A percentile compares a stretch with the other conserved stretches of the same genome.
phyloP scores from a whole-genome alignment of 2,113 vertebrate species.

The Thymallus thymallus region DNA sequence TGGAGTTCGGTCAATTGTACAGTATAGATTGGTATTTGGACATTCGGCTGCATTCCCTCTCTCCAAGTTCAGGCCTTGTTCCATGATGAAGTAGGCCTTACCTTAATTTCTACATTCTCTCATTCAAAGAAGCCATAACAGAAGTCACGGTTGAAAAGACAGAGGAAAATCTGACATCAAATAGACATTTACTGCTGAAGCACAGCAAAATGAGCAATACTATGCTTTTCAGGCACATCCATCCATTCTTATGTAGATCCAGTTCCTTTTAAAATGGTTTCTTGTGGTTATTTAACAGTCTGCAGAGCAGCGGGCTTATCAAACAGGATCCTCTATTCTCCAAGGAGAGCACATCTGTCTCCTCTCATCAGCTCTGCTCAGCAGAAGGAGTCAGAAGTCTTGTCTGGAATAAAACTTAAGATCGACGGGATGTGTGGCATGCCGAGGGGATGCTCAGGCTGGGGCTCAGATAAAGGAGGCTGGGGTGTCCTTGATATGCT shows the following conservation, averaged over 20 bases:
- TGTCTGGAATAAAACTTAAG: slow-evolving; percentile 54
- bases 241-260: slow-evolving; percentile 61
- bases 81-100: neutral
- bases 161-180: slow-evolving; percentile 57
- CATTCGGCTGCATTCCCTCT: neutral
- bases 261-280: slow-evolving; percentile 17
- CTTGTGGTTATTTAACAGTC: slow-evolving; percentile 57
- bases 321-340: slow-evolving; percentile 37
- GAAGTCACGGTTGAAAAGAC: slow-evolving; percentile 58
- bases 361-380: slow-evolving; percentile 51
- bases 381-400: slow-evolving; percentile 52
- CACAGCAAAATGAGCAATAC: slow-evolving; percentile 27
- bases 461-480: neutral
- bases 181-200: slow-evolving; percentile 66
- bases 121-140: slow-evolving; percentile 64
- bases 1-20: no score
- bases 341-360: slow-evolving; percentile 61
- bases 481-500: slow-evolving; percentile 52
- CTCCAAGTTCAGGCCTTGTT: neutral
- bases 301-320: slow-evolving; percentile 50
- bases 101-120: slow-evolving; percentile 48
- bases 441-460: slow-evolving; percentile 40
- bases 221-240: slow-evolving; percentile 43
- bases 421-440: slow-evolving; percentile 51
- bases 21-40: neutral